These are phyloP conservation scores for Sciurus carolinensis DNA, from an alignment of 2,797 vertebrate species.

Conservation along the genomic window DNA sequence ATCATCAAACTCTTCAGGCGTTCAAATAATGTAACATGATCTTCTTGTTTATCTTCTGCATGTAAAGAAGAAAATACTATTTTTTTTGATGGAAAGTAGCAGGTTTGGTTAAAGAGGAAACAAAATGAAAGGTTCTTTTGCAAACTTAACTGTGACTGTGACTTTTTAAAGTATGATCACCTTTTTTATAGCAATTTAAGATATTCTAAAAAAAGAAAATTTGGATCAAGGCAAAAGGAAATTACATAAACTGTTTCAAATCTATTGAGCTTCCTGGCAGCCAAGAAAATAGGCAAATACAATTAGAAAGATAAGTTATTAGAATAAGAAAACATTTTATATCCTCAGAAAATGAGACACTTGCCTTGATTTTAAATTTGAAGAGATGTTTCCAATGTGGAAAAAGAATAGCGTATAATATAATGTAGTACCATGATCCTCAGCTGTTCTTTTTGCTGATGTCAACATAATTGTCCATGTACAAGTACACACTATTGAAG, in stretches of 20 bases:
- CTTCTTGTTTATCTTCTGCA: not conserved
- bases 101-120: constrained; percentile 6
- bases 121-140: not conserved
- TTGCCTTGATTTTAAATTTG: constrained; percentile 23
- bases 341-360: not conserved
- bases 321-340: constrained; percentile 8
- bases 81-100: not conserved
- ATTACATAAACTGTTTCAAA: not conserved
- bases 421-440: not conserved
- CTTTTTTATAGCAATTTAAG: not conserved
- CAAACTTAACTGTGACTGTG: not conserved
- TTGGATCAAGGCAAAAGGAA: not conserved
- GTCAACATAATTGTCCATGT: not conserved
- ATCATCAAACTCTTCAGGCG: not conserved
- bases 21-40: not conserved
- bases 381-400: not conserved
- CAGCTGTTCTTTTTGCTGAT: not conserved
- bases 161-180: not conserved
- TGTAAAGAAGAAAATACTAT: constrained; percentile 1
- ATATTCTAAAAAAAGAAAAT: not conserved
- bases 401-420: not conserved
- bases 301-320: not conserved
- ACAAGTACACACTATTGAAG: not conserved
- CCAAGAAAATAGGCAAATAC: not conserved
- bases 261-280: not conserved